A percentile compares a stretch with the other conserved stretches of the same genome.
Evolutionary conservation across 2,888 invertebrate species (phyloP).

Genomic region (Ochlodes sylvanus): DNA sequence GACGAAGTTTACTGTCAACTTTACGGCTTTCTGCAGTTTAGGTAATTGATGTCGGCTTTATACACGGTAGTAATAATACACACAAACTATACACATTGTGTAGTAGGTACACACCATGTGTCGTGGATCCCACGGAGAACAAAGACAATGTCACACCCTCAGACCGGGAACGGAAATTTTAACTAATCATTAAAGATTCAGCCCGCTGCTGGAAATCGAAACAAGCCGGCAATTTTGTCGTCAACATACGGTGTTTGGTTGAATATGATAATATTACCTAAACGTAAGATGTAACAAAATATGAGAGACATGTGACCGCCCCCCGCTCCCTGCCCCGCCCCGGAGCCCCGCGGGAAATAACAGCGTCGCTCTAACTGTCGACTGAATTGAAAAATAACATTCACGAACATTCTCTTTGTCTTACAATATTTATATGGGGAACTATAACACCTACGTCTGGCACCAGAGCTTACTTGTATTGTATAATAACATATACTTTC

Average conservation of each 20-base stretch:
- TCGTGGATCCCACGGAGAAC: too few species aligned
- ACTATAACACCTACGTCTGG: background rate
- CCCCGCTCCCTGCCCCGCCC: background rate
- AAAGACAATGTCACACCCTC: too few species aligned
- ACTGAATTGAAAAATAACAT: conserved; percentile 10
- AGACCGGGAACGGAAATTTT: too few species aligned
- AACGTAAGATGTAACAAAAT: background rate
- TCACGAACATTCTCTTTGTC: conserved; percentile 1
- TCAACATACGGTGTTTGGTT: background rate
- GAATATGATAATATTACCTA: background rate
- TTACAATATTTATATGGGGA: conserved; percentile 1
- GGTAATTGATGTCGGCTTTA: background rate
- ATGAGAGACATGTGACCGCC: too few species aligned
- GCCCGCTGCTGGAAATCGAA: too few species aligned
- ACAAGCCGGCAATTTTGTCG: too few species aligned
- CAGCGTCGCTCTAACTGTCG: background rate
- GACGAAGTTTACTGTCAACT: background rate
- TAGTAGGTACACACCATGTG: too few species aligned
- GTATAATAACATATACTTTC: too few species aligned
- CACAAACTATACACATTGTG: too few species aligned
- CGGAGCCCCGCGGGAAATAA: conserved; percentile 4
- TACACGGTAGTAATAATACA: background rate
- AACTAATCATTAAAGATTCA: too few species aligned
- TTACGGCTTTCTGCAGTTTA: background rate
- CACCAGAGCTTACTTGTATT: too few species aligned